Conservation (phyloP, 1,140 invertebrate genomes). For the Drosophila malerkotliana region DNA sequence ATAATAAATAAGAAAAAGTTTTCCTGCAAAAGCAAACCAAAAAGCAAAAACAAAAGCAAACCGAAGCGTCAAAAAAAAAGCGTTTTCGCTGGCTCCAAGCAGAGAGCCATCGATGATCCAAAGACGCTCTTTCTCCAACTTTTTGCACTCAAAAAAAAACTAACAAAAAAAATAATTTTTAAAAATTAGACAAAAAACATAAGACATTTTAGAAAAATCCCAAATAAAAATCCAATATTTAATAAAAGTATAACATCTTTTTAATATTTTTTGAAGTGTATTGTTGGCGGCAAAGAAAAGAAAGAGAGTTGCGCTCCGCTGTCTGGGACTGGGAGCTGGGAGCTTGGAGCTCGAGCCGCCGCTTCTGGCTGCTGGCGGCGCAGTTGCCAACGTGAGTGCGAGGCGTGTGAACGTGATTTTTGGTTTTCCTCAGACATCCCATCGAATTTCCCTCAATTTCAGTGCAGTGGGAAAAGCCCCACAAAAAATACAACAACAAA, state of each 20-base stretch:
- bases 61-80: conserved; percentile 61
- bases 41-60: conserved; percentile 28
- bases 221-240: not conserved
- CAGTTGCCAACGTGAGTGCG: conserved; percentile 82
- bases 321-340: conserved; percentile 40
- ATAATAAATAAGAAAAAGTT: conserved; percentile 83
- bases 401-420: conserved; percentile 83
- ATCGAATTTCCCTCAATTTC: conserved; percentile 23
- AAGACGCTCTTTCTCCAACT: conserved; percentile 7
- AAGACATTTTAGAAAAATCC: not conserved
- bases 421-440: conserved; percentile 10
- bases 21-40: conserved; percentile 71
- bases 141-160: conserved; percentile 17
- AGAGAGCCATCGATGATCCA: conserved; percentile 28
- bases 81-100: conserved; percentile 68
- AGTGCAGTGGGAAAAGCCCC: conserved; percentile 40
- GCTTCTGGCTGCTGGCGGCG: conserved; percentile 35
- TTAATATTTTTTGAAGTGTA: not conserved
- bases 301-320: conserved; percentile 12
- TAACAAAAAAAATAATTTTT: not conserved
- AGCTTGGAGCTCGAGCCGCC: conserved; percentile 31
- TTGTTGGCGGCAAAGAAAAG: conserved; percentile 2
- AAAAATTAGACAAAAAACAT: not conserved
- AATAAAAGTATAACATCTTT: too few relatives aligned
- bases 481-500: conserved; percentile 4